Evolutionary conservation across 2,888 invertebrate genomes (phyloP).

Genomic region (Metallyticus violacea): DNA sequence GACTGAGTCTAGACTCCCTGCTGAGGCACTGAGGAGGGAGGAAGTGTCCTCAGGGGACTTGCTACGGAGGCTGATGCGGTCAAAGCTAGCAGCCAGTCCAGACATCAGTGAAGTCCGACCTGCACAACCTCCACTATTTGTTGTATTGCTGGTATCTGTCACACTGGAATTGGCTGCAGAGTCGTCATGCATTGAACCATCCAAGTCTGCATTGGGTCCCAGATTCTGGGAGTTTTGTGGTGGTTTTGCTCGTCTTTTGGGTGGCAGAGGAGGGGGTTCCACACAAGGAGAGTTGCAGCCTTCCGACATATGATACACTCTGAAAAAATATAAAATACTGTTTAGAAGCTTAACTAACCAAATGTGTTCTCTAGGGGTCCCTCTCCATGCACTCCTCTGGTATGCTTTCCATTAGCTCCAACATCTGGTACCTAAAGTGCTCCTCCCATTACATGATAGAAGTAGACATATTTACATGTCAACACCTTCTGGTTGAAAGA

Average conservation of each 20-base stretch:
- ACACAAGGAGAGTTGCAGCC: constrained; percentile 39
- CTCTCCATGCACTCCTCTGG: too few relatives aligned
- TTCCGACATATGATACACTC: constrained; percentile 37
- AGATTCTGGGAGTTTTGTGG: constrained; percentile 1
- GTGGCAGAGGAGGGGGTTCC: constrained; percentile 60
- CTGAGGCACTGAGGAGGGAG: constrained; percentile 64
- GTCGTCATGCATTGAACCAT: constrained; percentile 16
- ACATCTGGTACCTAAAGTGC: too few relatives aligned
- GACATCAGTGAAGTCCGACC: background rate
- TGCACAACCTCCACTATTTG: constrained; percentile 10
- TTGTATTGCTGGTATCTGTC: constrained; percentile 28
- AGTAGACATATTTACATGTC: too few relatives aligned
- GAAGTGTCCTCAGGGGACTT: constrained; percentile 70
- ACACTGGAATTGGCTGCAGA: constrained; percentile 22
- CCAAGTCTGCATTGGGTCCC: constrained; percentile 13
- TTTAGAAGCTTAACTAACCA: too few relatives aligned
- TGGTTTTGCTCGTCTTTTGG: constrained; percentile 44
- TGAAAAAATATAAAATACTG: background rate
- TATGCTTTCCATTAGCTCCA: too few relatives aligned
- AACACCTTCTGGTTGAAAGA: too few relatives aligned
- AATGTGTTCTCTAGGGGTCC: too few relatives aligned
- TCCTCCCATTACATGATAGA: too few relatives aligned
- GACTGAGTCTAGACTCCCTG: constrained; percentile 83
- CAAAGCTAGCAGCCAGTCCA: constrained; percentile 26
- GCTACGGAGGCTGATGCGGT: constrained; percentile 56